These are phyloP conservation scores for Podarcis cretensis DNA, from an alignment of 2,113 vertebrate genomes.

Conservation along the genomic window DNA sequence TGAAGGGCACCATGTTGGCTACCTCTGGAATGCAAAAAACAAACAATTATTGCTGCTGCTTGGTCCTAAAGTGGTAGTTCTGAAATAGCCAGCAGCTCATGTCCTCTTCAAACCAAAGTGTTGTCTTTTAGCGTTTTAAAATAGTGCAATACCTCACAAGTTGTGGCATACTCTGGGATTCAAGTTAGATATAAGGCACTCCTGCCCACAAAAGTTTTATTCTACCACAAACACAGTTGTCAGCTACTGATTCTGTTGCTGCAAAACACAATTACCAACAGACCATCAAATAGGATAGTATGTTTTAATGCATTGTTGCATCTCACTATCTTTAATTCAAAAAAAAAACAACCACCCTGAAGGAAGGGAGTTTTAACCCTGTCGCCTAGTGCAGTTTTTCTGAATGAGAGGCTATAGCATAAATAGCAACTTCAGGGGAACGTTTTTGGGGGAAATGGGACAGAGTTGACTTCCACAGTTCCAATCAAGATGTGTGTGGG, in stretches of 20 bases:
- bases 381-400: background rate
- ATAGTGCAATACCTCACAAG: background rate
- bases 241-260: background rate
- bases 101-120: background rate
- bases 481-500: background rate
- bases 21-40: too few species aligned
- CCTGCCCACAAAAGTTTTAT: background rate
- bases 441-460: background rate
- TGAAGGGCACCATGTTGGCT: too few species aligned
- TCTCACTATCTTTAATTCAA: background rate
- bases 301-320: background rate
- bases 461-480: background rate
- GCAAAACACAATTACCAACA: background rate
- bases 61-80: accelerated
- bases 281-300: background rate
- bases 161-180: background rate
- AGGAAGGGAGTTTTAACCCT: background rate
- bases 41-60: background rate
- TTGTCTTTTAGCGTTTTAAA: background rate
- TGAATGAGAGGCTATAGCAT: background rate
- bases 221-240: background rate
- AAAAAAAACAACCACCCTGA: background rate
- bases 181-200: background rate
- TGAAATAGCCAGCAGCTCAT: background rate
- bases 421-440: background rate